Conservation (phyloP, 2,113 vertebrate species). For the Maylandia zebra region DNA sequence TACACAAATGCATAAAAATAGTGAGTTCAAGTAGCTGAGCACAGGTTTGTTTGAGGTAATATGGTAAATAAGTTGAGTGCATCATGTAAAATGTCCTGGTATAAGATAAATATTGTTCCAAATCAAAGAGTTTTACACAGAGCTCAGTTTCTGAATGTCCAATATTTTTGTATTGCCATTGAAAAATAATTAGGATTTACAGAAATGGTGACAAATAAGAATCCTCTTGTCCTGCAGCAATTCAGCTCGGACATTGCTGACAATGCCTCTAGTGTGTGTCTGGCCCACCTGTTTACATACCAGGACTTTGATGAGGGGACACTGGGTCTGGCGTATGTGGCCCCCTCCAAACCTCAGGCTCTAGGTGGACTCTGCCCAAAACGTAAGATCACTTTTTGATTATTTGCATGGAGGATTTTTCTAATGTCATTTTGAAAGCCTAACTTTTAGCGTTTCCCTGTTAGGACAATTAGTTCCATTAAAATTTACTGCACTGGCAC, state of each 20-base stretch:
- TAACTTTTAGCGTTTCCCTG: neutral
- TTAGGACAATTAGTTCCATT: neutral
- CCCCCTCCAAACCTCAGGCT: constrained; percentile 81
- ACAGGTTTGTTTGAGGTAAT: neutral
- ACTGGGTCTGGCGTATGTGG: constrained; percentile 91
- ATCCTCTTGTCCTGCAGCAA: constrained; percentile 74
- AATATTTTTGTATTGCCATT: neutral
- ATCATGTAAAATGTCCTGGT: neutral
- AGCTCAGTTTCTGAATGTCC: neutral
- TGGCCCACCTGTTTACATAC: constrained; percentile 97
- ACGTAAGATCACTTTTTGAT: constrained; percentile 66
- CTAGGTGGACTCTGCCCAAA: constrained; percentile 93
- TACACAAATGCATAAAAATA: neutral
- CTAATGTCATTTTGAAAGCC: neutral
- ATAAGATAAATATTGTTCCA: neutral
- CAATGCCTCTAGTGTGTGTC: constrained; percentile 86
- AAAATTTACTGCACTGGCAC: neutral
- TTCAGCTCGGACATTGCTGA: constrained; percentile 93
- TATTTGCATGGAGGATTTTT: neutral
- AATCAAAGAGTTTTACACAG: neutral
- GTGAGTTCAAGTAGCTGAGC: neutral
- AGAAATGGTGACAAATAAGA: neutral
- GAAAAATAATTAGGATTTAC: neutral
- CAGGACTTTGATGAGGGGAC: constrained; percentile 98
- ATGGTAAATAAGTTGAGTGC: neutral